These are phyloP conservation scores for Acanthacorydalis orientalis DNA, from an alignment of 2,888 invertebrate species.

Conservation along the genomic window DNA sequence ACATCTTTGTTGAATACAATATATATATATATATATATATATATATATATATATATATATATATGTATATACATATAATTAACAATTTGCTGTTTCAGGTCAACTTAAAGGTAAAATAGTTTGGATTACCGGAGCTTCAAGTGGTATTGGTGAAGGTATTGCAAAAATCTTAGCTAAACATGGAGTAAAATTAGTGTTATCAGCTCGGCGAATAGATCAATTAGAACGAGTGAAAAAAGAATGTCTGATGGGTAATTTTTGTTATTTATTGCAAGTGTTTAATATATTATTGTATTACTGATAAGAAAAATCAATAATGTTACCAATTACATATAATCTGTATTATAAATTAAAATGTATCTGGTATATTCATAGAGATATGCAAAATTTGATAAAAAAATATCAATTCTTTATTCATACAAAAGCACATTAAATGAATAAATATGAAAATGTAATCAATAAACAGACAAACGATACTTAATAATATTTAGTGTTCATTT, in stretches of 20 bases:
- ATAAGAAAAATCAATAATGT: too few relatives aligned
- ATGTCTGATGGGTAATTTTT: constrained; percentile 33
- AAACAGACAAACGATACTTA: too few relatives aligned
- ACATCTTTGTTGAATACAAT: too few relatives aligned
- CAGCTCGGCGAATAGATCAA: constrained; percentile 45
- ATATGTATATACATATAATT: not conserved
- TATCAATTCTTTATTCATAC: constrained; percentile 12
- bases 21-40: not conserved
- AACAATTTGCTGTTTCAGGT: constrained; percentile 19
- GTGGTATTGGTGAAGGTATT: constrained; percentile 63
- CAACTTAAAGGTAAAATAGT: constrained; percentile 49
- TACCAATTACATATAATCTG: too few relatives aligned
- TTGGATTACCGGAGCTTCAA: constrained; percentile 73
- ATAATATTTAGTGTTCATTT: too few relatives aligned
- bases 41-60: too few relatives aligned
- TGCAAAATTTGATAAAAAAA: constrained; percentile 9
- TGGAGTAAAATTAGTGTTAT: constrained; percentile 47
- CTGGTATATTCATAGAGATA: too few relatives aligned
- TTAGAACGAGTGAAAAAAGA: constrained; percentile 45
- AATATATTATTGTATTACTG: too few relatives aligned
- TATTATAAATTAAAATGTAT: too few relatives aligned
- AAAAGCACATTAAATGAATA: too few relatives aligned
- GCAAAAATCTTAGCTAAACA: constrained; percentile 48
- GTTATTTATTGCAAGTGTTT: not conserved
- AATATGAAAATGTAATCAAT: too few relatives aligned